These are phyloP conservation scores for Macrostomum cliftonense DNA, from an alignment of 2,888 invertebrate genomes.

Conservation along the genomic window DNA sequence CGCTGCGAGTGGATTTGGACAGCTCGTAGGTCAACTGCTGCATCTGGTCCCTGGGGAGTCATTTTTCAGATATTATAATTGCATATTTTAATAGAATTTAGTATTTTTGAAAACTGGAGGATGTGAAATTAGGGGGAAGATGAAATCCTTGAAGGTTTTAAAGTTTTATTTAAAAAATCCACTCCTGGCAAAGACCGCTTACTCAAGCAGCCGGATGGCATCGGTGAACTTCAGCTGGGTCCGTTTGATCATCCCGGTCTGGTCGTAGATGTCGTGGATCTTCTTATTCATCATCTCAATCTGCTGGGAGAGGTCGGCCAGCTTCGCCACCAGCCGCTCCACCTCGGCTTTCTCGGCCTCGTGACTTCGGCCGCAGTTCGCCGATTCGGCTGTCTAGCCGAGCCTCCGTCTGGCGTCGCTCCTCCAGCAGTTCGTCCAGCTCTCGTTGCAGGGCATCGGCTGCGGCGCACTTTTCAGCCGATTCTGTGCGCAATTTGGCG, in stretches of 20 bases:
- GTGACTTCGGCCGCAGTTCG: constrained; percentile 3
- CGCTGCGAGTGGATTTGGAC: no score
- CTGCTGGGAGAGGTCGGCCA: constrained; percentile 4
- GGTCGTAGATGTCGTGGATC: constrained; percentile 1
- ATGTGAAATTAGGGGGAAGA: no score
- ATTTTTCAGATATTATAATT: no score
- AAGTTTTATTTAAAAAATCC: no score
- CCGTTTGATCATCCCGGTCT: constrained; percentile 2
- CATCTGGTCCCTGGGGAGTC: no score
- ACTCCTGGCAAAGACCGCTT: no score
- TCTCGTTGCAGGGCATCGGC: background rate
- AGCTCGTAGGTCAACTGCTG: no score
- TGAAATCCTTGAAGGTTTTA: no score
- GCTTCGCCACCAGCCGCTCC: background rate
- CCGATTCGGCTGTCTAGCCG: constrained; percentile 1
- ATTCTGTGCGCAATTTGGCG: constrained; percentile 21
- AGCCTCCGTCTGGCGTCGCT: constrained; percentile 1
- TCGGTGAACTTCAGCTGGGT: constrained; percentile 1
- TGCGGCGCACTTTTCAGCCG: constrained; percentile 21
- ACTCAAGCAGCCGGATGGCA: constrained; percentile 3
- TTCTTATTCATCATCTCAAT: constrained; percentile 7
- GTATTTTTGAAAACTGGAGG: no score
- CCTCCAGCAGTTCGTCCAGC: background rate
- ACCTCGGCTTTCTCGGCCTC: constrained; percentile 1
- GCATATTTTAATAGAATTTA: no score